Percentiles rank a stretch among this genome's conserved stretches.
Conservation (phyloP, 2,113 vertebrate genomes). For the Xenopus borealis region DNA sequence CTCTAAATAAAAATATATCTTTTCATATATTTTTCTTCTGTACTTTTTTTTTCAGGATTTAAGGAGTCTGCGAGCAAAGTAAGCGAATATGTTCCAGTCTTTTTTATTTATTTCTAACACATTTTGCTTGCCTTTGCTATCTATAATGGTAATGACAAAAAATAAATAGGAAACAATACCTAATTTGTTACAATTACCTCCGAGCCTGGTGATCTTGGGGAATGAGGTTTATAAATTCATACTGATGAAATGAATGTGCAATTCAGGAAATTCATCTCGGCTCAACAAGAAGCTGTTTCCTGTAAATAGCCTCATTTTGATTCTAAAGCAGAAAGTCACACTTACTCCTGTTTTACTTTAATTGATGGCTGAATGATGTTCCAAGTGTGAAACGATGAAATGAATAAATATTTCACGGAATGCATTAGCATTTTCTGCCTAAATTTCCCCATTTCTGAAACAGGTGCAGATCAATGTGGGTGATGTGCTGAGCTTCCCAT, state of each 20-base stretch:
- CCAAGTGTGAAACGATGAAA: neutral
- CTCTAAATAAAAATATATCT: too few relatives aligned
- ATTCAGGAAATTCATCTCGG: constrained; percentile 8
- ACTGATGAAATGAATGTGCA: neutral
- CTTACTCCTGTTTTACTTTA: neutral
- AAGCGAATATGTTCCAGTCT: too few relatives aligned
- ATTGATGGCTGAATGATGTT: neutral
- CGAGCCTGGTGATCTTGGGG: neutral
- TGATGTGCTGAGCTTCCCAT: neutral
- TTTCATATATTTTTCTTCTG: too few relatives aligned
- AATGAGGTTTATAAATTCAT: neutral
- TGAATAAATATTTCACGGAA: neutral
- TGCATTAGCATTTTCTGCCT: neutral
- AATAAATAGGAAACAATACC: too few relatives aligned
- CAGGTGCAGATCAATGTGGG: constrained; percentile 6
- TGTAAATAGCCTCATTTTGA: neutral
- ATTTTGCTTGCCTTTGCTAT: too few relatives aligned
- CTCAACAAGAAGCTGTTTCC: neutral
- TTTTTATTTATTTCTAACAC: too few relatives aligned
- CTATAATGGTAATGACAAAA: too few relatives aligned
- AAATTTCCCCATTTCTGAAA: neutral
- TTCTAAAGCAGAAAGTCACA: neutral
- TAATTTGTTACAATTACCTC: too few relatives aligned
- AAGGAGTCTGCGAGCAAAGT: too few relatives aligned
- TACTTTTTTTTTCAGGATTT: too few relatives aligned